Evolutionary conservation across 2,113 vertebrate genomes (phyloP).

Genomic region (Crypturellus undulatus): DNA sequence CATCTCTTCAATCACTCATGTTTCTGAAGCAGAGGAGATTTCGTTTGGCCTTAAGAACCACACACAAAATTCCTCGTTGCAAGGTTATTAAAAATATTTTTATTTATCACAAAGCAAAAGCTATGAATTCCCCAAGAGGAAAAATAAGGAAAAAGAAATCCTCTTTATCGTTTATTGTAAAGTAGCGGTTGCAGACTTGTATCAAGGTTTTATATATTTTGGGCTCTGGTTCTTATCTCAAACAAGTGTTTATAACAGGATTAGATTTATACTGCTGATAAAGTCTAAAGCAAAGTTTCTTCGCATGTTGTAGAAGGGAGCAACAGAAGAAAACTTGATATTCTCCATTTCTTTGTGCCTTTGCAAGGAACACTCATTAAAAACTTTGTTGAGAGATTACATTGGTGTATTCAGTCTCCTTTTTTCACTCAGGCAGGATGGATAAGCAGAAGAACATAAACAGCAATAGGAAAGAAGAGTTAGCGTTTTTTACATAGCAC

Average conservation of each 20-base stretch:
- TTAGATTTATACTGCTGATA: slow-evolving; percentile 52
- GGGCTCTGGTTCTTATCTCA: slow-evolving; percentile 19
- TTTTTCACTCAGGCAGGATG: not conserved
- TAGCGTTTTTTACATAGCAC: not conserved
- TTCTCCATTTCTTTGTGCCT: slow-evolving; percentile 16
- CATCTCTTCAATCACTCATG: not conserved
- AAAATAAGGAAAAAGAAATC: slow-evolving; percentile 6
- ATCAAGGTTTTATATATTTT: slow-evolving; percentile 18
- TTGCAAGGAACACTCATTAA: slow-evolving; percentile 12
- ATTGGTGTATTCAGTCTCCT: not conserved
- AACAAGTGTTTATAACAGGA: slow-evolving; percentile 36
- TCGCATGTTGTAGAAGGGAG: not conserved
- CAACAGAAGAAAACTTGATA: not conserved
- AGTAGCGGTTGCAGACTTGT: not conserved
- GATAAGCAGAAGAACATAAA: not conserved
- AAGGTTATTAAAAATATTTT: slow-evolving; percentile 64
- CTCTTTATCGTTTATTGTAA: not conserved
- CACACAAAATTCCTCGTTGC: not conserved
- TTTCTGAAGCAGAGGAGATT: not conserved
- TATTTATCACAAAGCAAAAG: slow-evolving; percentile 44
- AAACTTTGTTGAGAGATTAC: not conserved
- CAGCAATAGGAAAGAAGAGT: not conserved
- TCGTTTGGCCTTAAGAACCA: slow-evolving; percentile 9
- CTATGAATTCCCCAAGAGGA: slow-evolving; percentile 13
- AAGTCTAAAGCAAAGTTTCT: not conserved